Conservation (phyloP, 2,888 invertebrate genomes). For the Catonia carolina region DNA sequence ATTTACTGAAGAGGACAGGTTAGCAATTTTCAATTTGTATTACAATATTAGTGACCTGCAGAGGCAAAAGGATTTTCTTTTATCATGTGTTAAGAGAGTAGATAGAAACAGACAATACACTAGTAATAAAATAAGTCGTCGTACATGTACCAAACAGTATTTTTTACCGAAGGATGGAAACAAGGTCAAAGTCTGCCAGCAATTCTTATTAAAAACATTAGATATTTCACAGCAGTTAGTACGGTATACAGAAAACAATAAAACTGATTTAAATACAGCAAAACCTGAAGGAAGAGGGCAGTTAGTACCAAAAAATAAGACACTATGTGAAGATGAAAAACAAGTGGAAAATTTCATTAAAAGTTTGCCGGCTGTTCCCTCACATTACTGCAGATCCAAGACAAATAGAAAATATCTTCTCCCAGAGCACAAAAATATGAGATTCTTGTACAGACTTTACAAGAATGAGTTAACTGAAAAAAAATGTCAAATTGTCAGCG, state of each 20-base stretch:
- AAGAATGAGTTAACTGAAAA: not conserved
- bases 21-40: not conserved
- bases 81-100: not conserved
- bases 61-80: not conserved
- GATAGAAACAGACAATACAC: not conserved
- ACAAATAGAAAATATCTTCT: not conserved
- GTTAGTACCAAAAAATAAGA: not conserved
- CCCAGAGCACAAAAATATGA: not conserved
- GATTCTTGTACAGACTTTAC: not conserved
- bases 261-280: not conserved
- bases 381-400: not conserved
- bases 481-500: not conserved
- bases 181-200: not conserved
- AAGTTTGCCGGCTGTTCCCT: not conserved
- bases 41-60: not conserved
- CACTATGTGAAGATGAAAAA: not conserved
- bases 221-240: not conserved
- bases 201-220: constrained; percentile 1
- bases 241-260: not conserved
- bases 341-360: not conserved
- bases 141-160: not conserved
- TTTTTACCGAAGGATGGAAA: not conserved
- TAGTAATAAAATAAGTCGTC: not conserved
- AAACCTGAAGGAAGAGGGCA: not conserved
- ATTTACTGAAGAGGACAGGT: not conserved